Evolutionary conservation across 2,797 vertebrate species (phyloP).

Genomic region (Microhierax caerulescens): DNA sequence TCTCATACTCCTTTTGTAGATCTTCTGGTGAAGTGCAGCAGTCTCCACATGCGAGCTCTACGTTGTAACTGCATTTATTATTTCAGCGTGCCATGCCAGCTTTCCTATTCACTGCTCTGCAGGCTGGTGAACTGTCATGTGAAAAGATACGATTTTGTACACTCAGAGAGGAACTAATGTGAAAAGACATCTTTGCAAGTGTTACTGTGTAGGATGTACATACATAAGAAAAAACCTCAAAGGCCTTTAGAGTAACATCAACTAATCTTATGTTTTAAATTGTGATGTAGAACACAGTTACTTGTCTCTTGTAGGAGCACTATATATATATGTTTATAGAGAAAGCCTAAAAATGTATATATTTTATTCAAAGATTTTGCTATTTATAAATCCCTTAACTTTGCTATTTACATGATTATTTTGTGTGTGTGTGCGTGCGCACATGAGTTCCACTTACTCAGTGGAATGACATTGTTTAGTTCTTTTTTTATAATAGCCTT

Average conservation of each 20-base stretch:
- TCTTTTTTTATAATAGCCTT: conserved; percentile 57
- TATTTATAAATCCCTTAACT: conserved; percentile 81
- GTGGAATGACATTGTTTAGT: conserved; percentile 47
- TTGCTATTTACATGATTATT: conserved; percentile 58
- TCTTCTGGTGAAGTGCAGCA: not conserved
- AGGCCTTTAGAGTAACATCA: conserved; percentile 69
- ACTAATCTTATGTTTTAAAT: conserved; percentile 65
- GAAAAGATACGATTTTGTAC: conserved; percentile 37
- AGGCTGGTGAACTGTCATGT: conserved; percentile 22
- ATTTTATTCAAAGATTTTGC: conserved; percentile 79
- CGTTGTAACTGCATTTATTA: not conserved
- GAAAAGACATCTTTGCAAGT: conserved; percentile 51
- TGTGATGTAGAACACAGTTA: conserved; percentile 65
- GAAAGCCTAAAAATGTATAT: conserved; percentile 79
- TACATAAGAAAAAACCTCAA: conserved; percentile 24
- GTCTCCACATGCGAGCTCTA: not conserved
- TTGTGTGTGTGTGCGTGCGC: not conserved
- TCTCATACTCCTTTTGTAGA: not conserved
- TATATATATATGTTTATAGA: conserved; percentile 80
- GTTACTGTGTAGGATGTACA: conserved; percentile 48
- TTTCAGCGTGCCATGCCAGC: conserved; percentile 10
- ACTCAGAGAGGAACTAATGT: conserved; percentile 35
- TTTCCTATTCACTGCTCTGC: conserved; percentile 7
- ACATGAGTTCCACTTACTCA: conserved; percentile 23
- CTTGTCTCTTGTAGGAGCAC: conserved; percentile 73